Evolutionary conservation across 2,113 vertebrate species (phyloP).

Genomic region (Dipodomys merriami): DNA sequence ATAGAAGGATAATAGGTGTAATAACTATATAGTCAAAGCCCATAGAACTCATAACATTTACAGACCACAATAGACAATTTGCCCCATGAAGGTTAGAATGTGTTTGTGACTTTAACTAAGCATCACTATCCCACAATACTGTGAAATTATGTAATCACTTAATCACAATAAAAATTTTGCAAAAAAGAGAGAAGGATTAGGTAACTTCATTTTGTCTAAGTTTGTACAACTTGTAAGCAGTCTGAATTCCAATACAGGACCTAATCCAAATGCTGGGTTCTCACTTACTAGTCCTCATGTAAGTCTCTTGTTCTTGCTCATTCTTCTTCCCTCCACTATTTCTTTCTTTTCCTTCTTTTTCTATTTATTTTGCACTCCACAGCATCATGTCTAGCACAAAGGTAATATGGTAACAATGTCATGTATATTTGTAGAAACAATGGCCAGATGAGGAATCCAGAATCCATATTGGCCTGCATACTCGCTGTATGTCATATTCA

Average conservation of each 20-base stretch:
- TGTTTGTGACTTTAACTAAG: too few species aligned
- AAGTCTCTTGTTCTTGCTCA: not conserved
- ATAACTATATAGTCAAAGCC: too few species aligned
- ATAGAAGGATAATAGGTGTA: too few species aligned
- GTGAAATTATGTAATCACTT: too few species aligned
- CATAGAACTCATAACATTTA: too few species aligned
- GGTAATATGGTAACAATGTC: not conserved
- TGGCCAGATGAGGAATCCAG: not conserved
- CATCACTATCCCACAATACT: too few species aligned
- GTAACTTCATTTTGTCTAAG: not conserved
- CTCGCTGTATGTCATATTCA: not conserved
- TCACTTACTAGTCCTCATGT: not conserved
- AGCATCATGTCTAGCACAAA: not conserved
- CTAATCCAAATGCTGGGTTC: not conserved
- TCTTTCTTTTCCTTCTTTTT: rapidly evolving
- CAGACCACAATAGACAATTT: too few species aligned
- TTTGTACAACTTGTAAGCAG: not conserved
- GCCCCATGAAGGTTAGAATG: too few species aligned
- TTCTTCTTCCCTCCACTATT: too few species aligned
- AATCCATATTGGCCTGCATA: not conserved
- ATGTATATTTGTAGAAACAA: not conserved
- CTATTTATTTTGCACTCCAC: not conserved
- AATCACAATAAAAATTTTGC: too few species aligned
- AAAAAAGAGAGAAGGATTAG: not conserved
- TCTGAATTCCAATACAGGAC: not conserved